Percentiles rank a stretch among this genome's conserved stretches.
Conservation (phyloP, 2,888 invertebrate genomes). For the Drosophila kuntzei region DNA sequence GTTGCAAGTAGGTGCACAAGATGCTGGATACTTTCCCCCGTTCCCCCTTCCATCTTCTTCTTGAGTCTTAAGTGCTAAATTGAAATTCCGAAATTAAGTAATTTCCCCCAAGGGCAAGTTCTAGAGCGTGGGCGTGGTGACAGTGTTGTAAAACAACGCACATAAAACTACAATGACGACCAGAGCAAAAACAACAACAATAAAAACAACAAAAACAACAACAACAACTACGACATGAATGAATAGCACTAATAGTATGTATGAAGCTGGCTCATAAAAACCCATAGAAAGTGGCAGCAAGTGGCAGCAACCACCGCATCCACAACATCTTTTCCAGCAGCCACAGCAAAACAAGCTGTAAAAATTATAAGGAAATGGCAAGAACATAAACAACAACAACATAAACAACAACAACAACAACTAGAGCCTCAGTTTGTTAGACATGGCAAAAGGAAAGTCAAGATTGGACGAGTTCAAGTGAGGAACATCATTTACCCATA, state of each 20-base stretch:
- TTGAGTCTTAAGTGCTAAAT: conserved; percentile 77
- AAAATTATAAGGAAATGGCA: conserved; percentile 74
- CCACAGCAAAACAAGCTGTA: conserved; percentile 72
- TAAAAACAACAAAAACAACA: conserved; percentile 19
- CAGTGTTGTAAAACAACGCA: conserved; percentile 64
- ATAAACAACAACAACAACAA: conserved; percentile 27
- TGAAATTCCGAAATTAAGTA: conserved; percentile 82
- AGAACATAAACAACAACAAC: conserved; percentile 54
- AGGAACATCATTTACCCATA: conserved; percentile 59
- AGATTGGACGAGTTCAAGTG: conserved; percentile 42
- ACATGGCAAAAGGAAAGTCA: conserved; percentile 38
- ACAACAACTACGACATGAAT: conserved; percentile 55
- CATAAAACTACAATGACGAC: conserved; percentile 67
- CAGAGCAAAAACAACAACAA: conserved; percentile 1
- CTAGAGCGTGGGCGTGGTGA: conserved; percentile 47
- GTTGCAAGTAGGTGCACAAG: conserved; percentile 30
- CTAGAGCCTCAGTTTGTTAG: conserved; percentile 30
- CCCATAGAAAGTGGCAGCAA: conserved; percentile 29
- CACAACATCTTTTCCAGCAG: conserved; percentile 40
- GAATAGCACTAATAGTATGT: conserved; percentile 71
- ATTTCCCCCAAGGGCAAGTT: conserved; percentile 73
- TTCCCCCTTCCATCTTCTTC: neutral
- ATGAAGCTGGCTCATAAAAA: conserved; percentile 54
- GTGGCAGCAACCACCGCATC: conserved; percentile 18
- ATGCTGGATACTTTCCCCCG: conserved; percentile 4